Evolutionary conservation across 2,888 invertebrate genomes (phyloP), one percentile per base, ranked within the genome.

Genomic region (Cremastobaeus sp.): DNA sequence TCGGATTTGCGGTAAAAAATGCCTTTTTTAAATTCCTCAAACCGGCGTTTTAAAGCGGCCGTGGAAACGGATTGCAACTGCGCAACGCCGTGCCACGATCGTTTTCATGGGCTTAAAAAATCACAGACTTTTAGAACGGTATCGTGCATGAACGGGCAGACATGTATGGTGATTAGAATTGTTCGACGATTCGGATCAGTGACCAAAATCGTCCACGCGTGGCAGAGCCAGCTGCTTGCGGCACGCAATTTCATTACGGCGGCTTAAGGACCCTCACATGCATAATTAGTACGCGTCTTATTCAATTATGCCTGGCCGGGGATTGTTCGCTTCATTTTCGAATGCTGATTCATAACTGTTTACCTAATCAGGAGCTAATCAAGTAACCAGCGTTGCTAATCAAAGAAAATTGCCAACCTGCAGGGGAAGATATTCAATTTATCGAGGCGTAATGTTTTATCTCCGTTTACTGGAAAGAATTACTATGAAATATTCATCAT

Each of bases 171-270:
- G 75, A 75, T 77, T 75, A 75, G 74, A 66, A 81, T 82, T 82
- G 80, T 77, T 80, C 76, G 77, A 71, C 76, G 81, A 83, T 82
- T 83, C 80, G 81, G 79, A 83, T 81, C 77, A 79, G 79, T 74
- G 77, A 79, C 62, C 77, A 77, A 78, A 72, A 79, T 82, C 82
- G 81, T 83, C 82, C 82, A 82, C 80, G 83, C 83, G 81, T 82
- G 82, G 81, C 71, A 71, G 74, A 79, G 78, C 80, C 79, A 79
- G 79, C 80, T 79, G 80, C 79, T 78, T 77, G 76, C 76, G 65
- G 78, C 73, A 79, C 79, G 78, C 80, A 80, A 82, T 82, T 82
- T 78, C 80, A 82, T 79, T 82, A 80, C 79, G 78, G 76, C 71
- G 76, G 76, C 76, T 73, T 77, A 69, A 69, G 65, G 69, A 74